phyloP scores from a whole-genome alignment of 2,797 vertebrate species.

The Champsocephalus gunnari region DNA sequence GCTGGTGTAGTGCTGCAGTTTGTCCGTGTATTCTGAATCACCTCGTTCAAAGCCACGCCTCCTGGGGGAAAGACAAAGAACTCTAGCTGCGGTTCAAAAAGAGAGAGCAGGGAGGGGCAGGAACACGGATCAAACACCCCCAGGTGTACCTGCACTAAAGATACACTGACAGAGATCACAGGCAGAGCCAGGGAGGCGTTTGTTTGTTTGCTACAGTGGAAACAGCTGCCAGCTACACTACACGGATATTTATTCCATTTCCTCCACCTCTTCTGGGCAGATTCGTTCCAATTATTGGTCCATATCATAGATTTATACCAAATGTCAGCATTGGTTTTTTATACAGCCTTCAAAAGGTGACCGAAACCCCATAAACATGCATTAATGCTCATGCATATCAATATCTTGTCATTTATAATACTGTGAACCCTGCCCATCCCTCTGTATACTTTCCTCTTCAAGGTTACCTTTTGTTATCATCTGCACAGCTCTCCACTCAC shows the following conservation, averaged over 20 bases:
- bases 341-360: too few relatives aligned
- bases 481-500: too few relatives aligned
- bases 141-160: constrained; percentile 40
- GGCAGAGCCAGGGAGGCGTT: neutral
- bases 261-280: neutral
- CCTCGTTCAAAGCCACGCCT: constrained; percentile 97
- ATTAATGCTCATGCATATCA: too few relatives aligned
- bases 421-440: too few relatives aligned
- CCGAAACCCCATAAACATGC: too few relatives aligned
- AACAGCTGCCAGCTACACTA: neutral
- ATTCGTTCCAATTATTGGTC: neutral
- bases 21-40: constrained; percentile 98
- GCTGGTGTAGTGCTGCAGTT: constrained; percentile 99
- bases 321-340: neutral
- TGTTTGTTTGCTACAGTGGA: neutral
- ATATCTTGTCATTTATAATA: too few relatives aligned
- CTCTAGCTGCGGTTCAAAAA: constrained; percentile 78
- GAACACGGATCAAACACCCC: constrained; percentile 56
- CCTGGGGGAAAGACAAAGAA: constrained; percentile 88
- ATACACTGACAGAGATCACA: constrained; percentile 29
- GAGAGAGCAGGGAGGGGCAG: constrained; percentile 45
- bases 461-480: too few relatives aligned
- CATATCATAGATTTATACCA: neutral
- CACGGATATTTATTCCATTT: constrained; percentile 4
- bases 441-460: too few relatives aligned